These are phyloP conservation scores for Sinocyclocheilus rhinocerous DNA, from an alignment of 2,113 vertebrate species.

Conservation along the genomic window DNA sequence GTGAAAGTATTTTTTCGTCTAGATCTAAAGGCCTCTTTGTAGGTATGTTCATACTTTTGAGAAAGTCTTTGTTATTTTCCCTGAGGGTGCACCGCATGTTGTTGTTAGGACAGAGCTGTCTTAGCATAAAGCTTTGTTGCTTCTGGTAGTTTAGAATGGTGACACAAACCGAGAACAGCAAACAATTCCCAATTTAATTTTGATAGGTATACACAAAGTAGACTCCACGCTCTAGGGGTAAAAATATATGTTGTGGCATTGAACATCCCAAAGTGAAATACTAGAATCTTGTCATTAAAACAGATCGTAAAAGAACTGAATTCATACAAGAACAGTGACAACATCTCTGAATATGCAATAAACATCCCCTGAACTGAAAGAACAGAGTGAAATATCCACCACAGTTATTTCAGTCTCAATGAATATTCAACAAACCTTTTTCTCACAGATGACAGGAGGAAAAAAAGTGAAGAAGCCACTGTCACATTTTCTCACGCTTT, in stretches of 20 bases:
- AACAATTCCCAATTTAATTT: background rate
- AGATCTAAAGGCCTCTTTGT: background rate
- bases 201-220: background rate
- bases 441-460: background rate
- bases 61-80: background rate
- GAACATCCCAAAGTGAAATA: background rate
- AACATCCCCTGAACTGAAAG: background rate
- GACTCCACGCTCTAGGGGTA: background rate
- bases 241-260: conserved; percentile 2
- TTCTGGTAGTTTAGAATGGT: background rate
- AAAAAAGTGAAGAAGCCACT: background rate
- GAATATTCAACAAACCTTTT: conserved; percentile 18
- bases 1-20: background rate
- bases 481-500: background rate
- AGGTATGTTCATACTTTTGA: background rate
- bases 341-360: conserved; percentile 19
- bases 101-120: background rate
- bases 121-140: background rate
- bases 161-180: background rate
- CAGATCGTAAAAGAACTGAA: background rate
- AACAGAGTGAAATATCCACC: background rate
- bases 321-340: background rate
- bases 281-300: background rate
- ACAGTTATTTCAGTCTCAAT: conserved; percentile 11
- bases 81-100: background rate